Base-by-base conservation (phyloP, 2,888 invertebrate genomes). In the Teleiodes luculella region DNA sequence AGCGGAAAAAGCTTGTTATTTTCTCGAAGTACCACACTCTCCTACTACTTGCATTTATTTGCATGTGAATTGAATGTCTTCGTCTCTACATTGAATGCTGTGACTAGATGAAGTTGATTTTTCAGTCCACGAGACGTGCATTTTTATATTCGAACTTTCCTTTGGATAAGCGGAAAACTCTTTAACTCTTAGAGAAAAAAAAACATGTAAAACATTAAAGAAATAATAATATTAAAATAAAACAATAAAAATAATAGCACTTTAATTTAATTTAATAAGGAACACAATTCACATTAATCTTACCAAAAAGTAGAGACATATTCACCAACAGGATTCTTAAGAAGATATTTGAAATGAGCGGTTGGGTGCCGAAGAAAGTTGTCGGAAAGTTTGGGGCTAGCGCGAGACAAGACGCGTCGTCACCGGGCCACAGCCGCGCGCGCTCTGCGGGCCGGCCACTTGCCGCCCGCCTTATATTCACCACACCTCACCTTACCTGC, bases 391-490 rank as follows among this genome's bases (percentile, higher is more conserved):
- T 79, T 72, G 54, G n/a, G 51, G 75, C 77, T 69, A 72, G 67
- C 65, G 61, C 60, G 70, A 36, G 16, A n/a, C 67, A 61, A 68
- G 61, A 70, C 70, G 67, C 71, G 72, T 61, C 72, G 73, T 72
- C 68, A 59, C 69, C 70, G 72, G 55, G 37, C 61, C 74, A 74
- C 77, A 72, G 83, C 77, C 70, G 70, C 67, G 68, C 65, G 61
- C 74, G 77, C 74, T 86, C 82, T 87, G 86, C 73, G 14, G 62
- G 70, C 65, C 66, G 68, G 62, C 67, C 53, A 56, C 59, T 64
- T 58, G 70, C 57, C 82, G 75, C 73, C 62, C 69, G 77, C 72
- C 79, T 86, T 43, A 87, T 76, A 86, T 85, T 58, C 59, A 65
- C 53, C 65, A 64, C 64, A 58, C 63, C 60, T 39, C 56, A 57